Percentiles rank a stretch among this genome's conserved stretches.
These are phyloP conservation scores for Astyanax mexicanus DNA, from an alignment of 2,797 vertebrate genomes.

Conservation along the genomic window DNA sequence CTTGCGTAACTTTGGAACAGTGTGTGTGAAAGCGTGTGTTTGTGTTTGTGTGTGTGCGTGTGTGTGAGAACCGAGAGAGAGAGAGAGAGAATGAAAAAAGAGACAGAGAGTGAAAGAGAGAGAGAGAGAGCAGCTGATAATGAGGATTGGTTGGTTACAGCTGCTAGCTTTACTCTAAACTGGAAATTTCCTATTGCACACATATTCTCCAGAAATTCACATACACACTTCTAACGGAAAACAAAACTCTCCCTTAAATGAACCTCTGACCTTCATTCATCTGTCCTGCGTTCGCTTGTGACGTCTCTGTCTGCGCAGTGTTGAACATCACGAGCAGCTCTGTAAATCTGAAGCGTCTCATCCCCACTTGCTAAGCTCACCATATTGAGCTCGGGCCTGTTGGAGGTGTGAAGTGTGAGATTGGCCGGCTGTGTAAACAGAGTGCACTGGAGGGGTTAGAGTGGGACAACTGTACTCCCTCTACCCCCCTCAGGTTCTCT, in stretches of 20 bases:
- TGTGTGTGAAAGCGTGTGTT: constrained; percentile 4
- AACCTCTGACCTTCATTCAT: constrained; percentile 17
- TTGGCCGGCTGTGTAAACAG: constrained; percentile 60
- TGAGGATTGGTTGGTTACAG: constrained; percentile 7
- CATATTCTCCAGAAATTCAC: constrained; percentile 32
- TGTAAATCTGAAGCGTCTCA: constrained; percentile 26
- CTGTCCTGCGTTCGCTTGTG: constrained; percentile 29
- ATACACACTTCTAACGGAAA: neutral
- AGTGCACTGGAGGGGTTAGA: constrained; percentile 20
- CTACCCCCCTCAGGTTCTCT: neutral
- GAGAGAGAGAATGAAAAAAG: no score
- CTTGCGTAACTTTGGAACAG: constrained; percentile 35
- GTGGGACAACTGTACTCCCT: neutral
- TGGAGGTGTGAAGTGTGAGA: constrained; percentile 54
- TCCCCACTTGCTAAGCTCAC: constrained; percentile 34
- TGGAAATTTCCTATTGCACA: constrained; percentile 12
- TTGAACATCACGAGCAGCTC: constrained; percentile 33
- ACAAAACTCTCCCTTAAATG: neutral
- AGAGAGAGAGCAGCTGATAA: neutral
- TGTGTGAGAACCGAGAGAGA: no score
- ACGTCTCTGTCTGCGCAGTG: constrained; percentile 16
- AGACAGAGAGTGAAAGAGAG: no score
- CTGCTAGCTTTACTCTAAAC: constrained; percentile 16
- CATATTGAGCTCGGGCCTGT: constrained; percentile 28
- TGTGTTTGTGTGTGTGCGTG: neutral